These are phyloP conservation scores for Dicerorhinus sumatrensis DNA, from an alignment of 2,113 vertebrate genomes.

Conservation along the genomic window DNA sequence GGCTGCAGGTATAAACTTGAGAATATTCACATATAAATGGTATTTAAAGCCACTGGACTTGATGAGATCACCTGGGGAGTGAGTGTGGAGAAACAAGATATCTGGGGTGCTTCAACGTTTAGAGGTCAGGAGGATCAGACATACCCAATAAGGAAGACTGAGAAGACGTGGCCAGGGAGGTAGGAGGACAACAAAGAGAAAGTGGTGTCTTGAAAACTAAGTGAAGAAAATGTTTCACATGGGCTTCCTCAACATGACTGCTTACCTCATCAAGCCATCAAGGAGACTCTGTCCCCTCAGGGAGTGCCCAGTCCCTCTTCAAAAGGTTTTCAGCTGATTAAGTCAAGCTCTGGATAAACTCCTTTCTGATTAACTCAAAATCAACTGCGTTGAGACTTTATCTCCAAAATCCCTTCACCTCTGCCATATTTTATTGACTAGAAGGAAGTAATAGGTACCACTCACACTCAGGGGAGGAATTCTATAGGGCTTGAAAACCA, in stretches of 20 bases:
- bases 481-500: not conserved
- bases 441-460: not conserved
- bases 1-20: not conserved
- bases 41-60: not conserved
- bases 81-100: not conserved
- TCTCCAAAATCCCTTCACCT: not conserved
- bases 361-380: conserved; percentile 43
- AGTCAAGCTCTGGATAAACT: not conserved
- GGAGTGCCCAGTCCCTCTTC: not conserved
- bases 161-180: not conserved
- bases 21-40: not conserved
- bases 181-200: not conserved
- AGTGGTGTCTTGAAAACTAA: not conserved
- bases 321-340: not conserved
- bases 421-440: not conserved
- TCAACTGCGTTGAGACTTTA: not conserved
- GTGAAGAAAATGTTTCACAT: not conserved
- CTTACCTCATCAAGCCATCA: not conserved
- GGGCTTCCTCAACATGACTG: not conserved
- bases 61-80: not conserved
- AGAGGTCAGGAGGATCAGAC: not conserved
- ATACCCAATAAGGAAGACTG: not conserved
- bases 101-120: not conserved
- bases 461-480: not conserved
- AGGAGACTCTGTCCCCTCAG: not conserved